Conservation (phyloP, 2,797 vertebrate genomes). For the Erithacus rubecula region DNA sequence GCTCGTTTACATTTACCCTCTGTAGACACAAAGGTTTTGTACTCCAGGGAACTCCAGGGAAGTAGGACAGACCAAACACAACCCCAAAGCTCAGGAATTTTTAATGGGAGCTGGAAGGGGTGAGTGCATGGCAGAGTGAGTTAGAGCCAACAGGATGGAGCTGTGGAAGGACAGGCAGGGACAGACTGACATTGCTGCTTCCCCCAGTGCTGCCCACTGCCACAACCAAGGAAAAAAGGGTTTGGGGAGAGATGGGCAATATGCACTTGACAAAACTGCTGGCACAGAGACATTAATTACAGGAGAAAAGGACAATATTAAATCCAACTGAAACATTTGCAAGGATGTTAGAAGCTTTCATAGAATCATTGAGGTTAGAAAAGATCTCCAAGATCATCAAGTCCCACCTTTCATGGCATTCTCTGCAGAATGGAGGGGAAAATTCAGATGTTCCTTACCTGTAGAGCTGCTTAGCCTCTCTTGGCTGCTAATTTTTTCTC, state of each 20-base stretch:
- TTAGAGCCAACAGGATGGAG: background rate
- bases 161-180: background rate
- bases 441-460: background rate
- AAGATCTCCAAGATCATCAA: background rate
- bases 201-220: background rate
- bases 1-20: accelerated
- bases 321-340: background rate
- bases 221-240: background rate
- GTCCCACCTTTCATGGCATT: background rate
- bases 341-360: background rate
- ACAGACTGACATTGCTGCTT: background rate
- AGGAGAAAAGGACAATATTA: background rate
- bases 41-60: background rate
- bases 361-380: background rate
- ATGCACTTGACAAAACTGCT: background rate
- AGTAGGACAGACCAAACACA: background rate
- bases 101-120: background rate
- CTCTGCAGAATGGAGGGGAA: background rate
- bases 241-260: background rate
- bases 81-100: background rate
- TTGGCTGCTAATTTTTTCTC: background rate
- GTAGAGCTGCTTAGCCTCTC: background rate
- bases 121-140: accelerated
- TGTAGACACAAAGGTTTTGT: background rate
- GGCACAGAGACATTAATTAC: background rate